phyloP scores from a whole-genome alignment of 2,113 vertebrate genomes.

The Microtus montanus region DNA sequence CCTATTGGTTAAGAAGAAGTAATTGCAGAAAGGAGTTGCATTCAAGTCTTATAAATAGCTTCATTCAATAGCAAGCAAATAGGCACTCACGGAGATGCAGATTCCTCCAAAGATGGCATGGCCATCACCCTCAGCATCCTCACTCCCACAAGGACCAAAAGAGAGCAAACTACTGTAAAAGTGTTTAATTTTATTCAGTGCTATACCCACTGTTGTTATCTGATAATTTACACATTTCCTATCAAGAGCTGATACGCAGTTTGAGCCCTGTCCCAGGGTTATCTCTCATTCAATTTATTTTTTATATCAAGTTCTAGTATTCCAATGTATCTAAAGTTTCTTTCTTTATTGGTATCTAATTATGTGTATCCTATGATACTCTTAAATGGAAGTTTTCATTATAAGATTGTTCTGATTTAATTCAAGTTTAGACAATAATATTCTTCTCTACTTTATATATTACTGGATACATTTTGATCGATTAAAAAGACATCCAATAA shows the following conservation, averaged over 20 bases:
- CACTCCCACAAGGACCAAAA: background rate
- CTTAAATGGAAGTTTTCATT: slow-evolving; percentile 75
- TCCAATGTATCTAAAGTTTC: slow-evolving; percentile 48
- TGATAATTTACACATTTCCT: background rate
- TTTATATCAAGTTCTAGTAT: slow-evolving; percentile 55
- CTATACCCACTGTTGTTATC: background rate
- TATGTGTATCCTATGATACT: slow-evolving; percentile 65
- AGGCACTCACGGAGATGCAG: background rate
- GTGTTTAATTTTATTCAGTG: background rate
- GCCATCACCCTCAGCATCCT: background rate
- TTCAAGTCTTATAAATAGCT: background rate
- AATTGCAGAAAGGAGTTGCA: background rate
- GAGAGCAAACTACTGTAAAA: background rate
- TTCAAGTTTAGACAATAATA: slow-evolving; percentile 73
- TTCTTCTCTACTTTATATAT: slow-evolving; percentile 68
- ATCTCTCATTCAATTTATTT: slow-evolving; percentile 35
- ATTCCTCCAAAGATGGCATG: background rate
- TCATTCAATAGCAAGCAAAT: background rate
- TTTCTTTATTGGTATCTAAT: slow-evolving; percentile 76
- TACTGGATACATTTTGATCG: slow-evolving; percentile 68
- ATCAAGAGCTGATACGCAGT: background rate
- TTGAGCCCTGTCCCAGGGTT: background rate
- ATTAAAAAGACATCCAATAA: slow-evolving; percentile 69
- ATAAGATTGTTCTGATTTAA: slow-evolving; percentile 77
- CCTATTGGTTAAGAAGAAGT: background rate